Conservation (phyloP, 2,797 vertebrate species). For the Coccyzus lansbergi region DNA sequence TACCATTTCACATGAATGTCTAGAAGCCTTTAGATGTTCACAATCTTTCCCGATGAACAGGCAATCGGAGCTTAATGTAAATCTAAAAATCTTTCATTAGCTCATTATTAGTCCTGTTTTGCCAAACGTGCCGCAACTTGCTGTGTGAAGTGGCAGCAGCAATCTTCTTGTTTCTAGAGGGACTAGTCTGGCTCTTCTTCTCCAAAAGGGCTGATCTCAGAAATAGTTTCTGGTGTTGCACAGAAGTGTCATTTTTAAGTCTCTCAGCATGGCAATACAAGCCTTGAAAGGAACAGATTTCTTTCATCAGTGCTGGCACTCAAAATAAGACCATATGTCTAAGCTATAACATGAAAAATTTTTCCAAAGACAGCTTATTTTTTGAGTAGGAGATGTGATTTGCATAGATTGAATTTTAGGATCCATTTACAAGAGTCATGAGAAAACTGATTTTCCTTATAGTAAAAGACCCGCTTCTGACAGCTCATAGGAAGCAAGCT, state of each 20-base stretch:
- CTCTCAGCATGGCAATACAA: neutral
- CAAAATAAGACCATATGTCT: conserved; percentile 44
- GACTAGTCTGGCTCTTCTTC: neutral
- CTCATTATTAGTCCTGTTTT: neutral
- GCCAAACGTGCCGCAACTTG: neutral
- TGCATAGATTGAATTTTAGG: neutral
- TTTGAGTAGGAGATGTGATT: conserved; percentile 48
- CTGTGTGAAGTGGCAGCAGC: neutral
- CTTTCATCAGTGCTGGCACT: conserved; percentile 8
- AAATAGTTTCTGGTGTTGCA: neutral
- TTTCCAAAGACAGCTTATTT: conserved; percentile 43
- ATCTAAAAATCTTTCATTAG: neutral
- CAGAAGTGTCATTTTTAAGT: neutral
- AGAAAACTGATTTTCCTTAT: neutral
- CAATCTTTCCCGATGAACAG: neutral
- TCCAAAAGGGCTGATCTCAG: neutral
- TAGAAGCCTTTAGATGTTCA: neutral
- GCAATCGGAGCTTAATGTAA: neutral
- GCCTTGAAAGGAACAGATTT: neutral
- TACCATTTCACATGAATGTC: neutral
- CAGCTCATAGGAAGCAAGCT: neutral
- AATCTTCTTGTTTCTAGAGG: neutral
- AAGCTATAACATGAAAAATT: conserved; percentile 40
- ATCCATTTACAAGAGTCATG: neutral
- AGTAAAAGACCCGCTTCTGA: neutral